Evolutionary conservation across 2,797 vertebrate species (phyloP).

Genomic region (Jordanella pulchra): DNA sequence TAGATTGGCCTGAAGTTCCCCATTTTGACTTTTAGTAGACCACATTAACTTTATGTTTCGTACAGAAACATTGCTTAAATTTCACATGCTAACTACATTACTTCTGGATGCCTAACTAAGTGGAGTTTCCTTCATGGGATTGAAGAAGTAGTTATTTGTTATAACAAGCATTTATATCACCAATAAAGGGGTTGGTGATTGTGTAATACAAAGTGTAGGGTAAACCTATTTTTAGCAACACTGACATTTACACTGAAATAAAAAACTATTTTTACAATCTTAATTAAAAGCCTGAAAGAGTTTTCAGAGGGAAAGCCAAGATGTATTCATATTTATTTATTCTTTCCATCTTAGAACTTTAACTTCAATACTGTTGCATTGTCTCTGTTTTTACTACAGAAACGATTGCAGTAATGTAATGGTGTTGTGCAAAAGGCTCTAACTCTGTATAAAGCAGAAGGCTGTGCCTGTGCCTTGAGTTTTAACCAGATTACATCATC

Average conservation of each 20-base stretch:
- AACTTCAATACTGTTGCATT: background rate
- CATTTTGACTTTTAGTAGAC: no score
- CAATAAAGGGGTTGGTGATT: background rate
- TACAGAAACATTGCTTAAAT: no score
- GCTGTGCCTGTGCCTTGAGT: slow-evolving; percentile 37
- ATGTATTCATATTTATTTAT: background rate
- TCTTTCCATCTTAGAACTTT: background rate
- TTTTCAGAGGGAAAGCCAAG: background rate
- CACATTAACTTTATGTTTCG: no score
- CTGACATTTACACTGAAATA: background rate
- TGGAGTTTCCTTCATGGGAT: background rate
- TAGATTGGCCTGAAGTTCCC: no score
- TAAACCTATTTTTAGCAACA: background rate
- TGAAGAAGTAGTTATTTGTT: background rate
- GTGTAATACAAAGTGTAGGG: background rate
- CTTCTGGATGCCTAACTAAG: background rate
- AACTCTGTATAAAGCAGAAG: slow-evolving; percentile 11
- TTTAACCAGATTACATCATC: slow-evolving; percentile 45
- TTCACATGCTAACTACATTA: background rate
- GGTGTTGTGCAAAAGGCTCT: slow-evolving; percentile 25
- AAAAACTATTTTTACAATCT: background rate
- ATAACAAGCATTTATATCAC: background rate
- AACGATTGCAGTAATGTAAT: slow-evolving; percentile 1
- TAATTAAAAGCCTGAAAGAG: background rate
- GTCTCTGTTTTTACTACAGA: slow-evolving; percentile 8